phyloP scores from a whole-genome alignment of 2,113 vertebrate genomes.

The Oenanthe melanoleuca region DNA sequence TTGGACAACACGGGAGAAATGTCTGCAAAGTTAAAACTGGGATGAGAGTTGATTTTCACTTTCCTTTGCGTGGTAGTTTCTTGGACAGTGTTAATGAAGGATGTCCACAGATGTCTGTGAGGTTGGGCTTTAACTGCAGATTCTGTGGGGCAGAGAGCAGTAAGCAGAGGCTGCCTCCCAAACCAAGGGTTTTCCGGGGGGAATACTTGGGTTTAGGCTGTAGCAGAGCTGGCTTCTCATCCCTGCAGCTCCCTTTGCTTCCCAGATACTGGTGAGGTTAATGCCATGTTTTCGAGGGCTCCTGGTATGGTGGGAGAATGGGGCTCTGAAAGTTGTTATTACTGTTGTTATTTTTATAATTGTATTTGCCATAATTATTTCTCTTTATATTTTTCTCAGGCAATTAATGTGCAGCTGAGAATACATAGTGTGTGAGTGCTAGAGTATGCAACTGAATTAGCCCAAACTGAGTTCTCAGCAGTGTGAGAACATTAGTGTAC shows the following conservation, averaged over 20 bases:
- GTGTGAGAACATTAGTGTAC: background rate
- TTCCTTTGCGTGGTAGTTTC: background rate
- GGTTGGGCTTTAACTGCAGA: background rate
- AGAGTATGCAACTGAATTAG: background rate
- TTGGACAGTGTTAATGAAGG: rapidly evolving
- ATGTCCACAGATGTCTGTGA: background rate
- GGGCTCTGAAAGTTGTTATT: background rate
- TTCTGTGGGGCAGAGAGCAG: background rate
- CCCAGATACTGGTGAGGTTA: background rate
- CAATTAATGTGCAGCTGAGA: background rate
- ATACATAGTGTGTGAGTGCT: rapidly evolving
- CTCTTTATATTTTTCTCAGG: background rate
- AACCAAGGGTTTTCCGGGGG: background rate
- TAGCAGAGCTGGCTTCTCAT: rapidly evolving
- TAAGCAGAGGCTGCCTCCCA: background rate
- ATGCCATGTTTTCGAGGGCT: background rate
- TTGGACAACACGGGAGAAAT: background rate
- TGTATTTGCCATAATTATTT: background rate
- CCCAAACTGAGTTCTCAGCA: background rate
- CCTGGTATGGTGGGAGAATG: background rate
- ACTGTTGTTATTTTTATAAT: background rate
- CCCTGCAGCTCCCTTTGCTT: background rate
- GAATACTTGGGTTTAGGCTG: background rate
- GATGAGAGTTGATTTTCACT: background rate
- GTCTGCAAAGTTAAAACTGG: background rate